Evolutionary conservation across 2,888 invertebrate genomes (phyloP), one percentile per base, ranked within the genome.

Genomic region (Cantharis rustica): DNA sequence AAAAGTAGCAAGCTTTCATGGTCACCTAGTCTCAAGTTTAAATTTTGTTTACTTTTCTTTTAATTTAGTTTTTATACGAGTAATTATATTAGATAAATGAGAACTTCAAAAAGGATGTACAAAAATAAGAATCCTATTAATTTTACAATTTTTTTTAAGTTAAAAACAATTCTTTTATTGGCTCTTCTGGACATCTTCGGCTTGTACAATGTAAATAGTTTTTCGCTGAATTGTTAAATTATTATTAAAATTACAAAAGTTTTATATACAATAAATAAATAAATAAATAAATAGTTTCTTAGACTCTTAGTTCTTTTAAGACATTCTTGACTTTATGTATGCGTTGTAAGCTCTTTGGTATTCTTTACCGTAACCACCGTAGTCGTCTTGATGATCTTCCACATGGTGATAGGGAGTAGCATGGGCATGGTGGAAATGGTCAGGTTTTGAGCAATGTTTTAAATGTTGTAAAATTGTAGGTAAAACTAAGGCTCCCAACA

Each of bases 401-500:
- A 71, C 77, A 77, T 74, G 80, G 71, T 27, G 68, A 9, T 47
- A 47, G n/a, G 47, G 47, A 13, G 70, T 75, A 61, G 73, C 73
- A 66, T 68, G 72, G 26, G 90, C 89, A 88, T 90, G 90, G 86
- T 90, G 90, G 81, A 90, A 87, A 80, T 90, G 90, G 76, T 66
- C 64, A n/a, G 90, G 82, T 0, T 90, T 90, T 16, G 77, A 75
- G 26, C 79, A 79, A 23, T 75, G 75, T 27, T 81, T 79, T 15
- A 79, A 70, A 16, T 78, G 70, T 68, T 90, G 89, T 13, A 92
- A 85, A 61, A 92, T 84, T 68, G 91, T 90, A 0, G 93, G 93
- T 16, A 92, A 84, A 26, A 92, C 85, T 10, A 93, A 82, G 0
- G 92, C 92, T 10, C 90, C 92, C 0, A 92, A 85, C 3, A 93